Evolutionary conservation across 2,797 vertebrate genomes (phyloP).

Genomic region (Gastrophryne carolinensis): DNA sequence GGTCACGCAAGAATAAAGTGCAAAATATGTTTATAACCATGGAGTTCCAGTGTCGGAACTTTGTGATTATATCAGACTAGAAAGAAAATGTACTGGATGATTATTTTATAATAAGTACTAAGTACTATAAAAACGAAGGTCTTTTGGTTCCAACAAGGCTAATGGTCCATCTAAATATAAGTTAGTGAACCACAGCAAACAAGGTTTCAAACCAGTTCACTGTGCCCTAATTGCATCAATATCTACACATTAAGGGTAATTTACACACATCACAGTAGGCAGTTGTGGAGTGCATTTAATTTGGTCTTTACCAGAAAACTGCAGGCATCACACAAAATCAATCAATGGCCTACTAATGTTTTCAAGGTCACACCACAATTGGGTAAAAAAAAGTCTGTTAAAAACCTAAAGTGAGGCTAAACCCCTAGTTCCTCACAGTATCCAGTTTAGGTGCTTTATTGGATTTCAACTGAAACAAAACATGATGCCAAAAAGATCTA

Average conservation of each 20-base stretch:
- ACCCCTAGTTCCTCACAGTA: no score
- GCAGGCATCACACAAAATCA: no score
- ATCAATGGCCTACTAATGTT: no score
- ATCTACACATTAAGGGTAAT: not conserved
- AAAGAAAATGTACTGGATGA: not conserved
- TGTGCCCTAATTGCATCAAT: not conserved
- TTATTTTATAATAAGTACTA: not conserved
- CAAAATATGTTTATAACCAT: not conserved
- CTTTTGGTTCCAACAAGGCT: not conserved
- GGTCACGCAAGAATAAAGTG: conserved; percentile 9
- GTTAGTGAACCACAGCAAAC: not conserved
- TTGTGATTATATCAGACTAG: not conserved
- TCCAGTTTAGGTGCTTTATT: no score
- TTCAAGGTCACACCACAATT: no score
- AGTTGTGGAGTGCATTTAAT: no score
- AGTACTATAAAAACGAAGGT: not conserved
- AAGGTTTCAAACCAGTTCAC: not conserved
- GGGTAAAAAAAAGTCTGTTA: no score
- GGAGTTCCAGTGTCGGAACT: not conserved
- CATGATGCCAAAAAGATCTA: no score
- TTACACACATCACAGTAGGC: no score
- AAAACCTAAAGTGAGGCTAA: no score
- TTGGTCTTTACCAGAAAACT: no score
- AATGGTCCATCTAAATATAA: not conserved
- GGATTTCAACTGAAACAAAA: no score